phyloP scores from a whole-genome alignment of 2,113 vertebrate genomes.

The Junco hyemalis region DNA sequence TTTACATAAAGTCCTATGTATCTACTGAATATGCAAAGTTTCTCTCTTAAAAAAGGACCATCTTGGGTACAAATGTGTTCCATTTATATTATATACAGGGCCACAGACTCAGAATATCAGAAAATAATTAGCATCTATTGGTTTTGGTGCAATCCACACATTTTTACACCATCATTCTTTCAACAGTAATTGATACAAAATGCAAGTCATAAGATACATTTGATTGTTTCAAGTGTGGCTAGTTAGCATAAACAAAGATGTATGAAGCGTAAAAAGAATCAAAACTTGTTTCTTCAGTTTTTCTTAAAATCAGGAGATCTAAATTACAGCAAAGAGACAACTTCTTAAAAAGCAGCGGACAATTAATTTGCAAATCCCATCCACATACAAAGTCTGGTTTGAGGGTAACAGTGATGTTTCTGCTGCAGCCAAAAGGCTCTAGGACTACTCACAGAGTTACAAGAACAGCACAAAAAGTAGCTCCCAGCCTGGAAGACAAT shows the following conservation, averaged over 20 bases:
- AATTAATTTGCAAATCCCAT: not conserved
- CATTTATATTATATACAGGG: not conserved
- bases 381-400: not conserved
- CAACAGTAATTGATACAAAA: not conserved
- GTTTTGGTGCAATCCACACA: not conserved
- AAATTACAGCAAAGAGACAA: not conserved
- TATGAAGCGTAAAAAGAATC: not conserved
- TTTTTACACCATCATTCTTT: not conserved
- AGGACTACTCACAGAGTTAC: not conserved
- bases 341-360: not conserved
- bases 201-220: not conserved
- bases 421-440: not conserved
- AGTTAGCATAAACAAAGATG: not conserved
- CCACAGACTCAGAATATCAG: not conserved
- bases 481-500: not conserved
- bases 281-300: accelerated
- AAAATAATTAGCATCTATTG: not conserved
- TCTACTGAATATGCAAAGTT: not conserved
- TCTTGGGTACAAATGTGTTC: not conserved
- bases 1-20: not conserved
- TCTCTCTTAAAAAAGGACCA: not conserved
- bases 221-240: not conserved
- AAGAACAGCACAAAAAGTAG: not conserved
- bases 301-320: not conserved
- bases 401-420: not conserved